Evolutionary conservation across 92 coral and sea anemone genomes (phyloP).

Genomic region (Siderastrea radians): DNA sequence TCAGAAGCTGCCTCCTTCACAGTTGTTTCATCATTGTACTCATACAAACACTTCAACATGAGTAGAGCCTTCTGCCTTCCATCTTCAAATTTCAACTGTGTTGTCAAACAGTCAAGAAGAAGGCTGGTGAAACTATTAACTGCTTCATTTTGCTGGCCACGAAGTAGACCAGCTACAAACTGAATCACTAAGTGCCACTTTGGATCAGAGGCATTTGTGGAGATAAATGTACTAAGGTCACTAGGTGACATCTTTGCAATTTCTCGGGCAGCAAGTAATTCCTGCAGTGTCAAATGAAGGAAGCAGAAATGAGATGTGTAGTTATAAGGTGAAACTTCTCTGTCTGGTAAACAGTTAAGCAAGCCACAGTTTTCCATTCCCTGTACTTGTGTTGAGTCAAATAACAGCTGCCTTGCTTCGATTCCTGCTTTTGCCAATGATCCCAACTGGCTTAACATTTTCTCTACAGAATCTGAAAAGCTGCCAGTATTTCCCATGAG

Average conservation of each 20-base stretch:
- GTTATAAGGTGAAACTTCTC: not conserved
- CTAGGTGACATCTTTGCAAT: conserved; percentile 29
- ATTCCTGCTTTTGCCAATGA: conserved; percentile 39
- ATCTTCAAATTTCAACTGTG: not conserved
- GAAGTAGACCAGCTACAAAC: conserved; percentile 63
- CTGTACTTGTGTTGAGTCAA: conserved; percentile 18
- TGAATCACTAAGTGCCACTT: conserved; percentile 68
- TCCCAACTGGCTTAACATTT: conserved; percentile 20
- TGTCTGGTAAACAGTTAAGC: conserved; percentile 46
- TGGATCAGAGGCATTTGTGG: conserved; percentile 9
- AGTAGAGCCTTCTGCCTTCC: conserved; percentile 12
- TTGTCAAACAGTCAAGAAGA: conserved; percentile 6
- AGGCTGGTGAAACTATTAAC: not conserved
- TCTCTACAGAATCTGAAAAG: conserved; percentile 31
- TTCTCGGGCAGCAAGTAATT: conserved; percentile 61
- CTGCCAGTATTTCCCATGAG: not conserved
- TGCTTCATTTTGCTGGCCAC: conserved; percentile 1
- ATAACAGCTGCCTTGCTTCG: conserved; percentile 34
- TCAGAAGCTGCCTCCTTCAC: conserved; percentile 46
- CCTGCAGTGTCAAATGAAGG: conserved; percentile 63
- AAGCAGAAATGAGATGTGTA: conserved; percentile 49
- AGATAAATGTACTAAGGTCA: not conserved
- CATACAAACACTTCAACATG: conserved; percentile 55
- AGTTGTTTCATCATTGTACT: conserved; percentile 9
- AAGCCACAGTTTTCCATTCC: conserved; percentile 47